Percentiles rank a stretch among this genome's conserved stretches.
Evolutionary conservation across 2,113 vertebrate genomes (phyloP).

Genomic region (Gavia stellata): DNA sequence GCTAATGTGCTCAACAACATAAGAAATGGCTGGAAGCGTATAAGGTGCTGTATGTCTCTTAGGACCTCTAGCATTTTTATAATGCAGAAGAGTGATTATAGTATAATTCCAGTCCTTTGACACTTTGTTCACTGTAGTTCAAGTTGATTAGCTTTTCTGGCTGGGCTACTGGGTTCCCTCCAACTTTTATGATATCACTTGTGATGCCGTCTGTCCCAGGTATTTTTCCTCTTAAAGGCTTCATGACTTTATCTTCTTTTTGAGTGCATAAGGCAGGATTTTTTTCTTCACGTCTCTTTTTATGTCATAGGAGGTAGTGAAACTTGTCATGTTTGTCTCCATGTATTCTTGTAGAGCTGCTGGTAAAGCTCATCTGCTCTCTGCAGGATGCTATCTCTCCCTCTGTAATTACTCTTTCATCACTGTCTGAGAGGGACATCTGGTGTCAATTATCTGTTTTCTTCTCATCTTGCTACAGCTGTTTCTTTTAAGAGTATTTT

Average conservation of each 20-base stretch:
- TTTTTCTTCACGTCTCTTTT: neutral
- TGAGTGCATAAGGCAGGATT: neutral
- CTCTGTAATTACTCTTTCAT: conserved; percentile 68
- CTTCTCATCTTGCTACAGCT: conserved; percentile 64
- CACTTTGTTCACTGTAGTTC: conserved; percentile 17
- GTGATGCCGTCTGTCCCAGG: conserved; percentile 44
- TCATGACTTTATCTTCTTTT: neutral
- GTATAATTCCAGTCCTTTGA: conserved; percentile 16
- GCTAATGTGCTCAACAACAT: neutral
- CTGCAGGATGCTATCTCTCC: conserved; percentile 50
- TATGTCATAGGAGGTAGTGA: conserved; percentile 10
- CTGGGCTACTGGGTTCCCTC: conserved; percentile 10
- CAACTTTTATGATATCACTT: conserved; percentile 39
- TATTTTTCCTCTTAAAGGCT: conserved; percentile 26
- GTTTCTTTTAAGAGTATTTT: conserved; percentile 65
- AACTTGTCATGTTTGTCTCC: conserved; percentile 55
- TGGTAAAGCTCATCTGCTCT: conserved; percentile 61
- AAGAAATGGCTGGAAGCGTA: neutral
- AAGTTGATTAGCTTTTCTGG: conserved; percentile 40
- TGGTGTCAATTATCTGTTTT: conserved; percentile 67
- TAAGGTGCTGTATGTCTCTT: neutral
- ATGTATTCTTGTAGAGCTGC: conserved; percentile 48
- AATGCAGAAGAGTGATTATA: conserved; percentile 8
- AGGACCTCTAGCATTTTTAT: conserved; percentile 9
- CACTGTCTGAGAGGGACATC: conserved; percentile 68